Base-by-base conservation (phyloP, 2,888 invertebrate species). In the Archaeoteleia sp. region DNA sequence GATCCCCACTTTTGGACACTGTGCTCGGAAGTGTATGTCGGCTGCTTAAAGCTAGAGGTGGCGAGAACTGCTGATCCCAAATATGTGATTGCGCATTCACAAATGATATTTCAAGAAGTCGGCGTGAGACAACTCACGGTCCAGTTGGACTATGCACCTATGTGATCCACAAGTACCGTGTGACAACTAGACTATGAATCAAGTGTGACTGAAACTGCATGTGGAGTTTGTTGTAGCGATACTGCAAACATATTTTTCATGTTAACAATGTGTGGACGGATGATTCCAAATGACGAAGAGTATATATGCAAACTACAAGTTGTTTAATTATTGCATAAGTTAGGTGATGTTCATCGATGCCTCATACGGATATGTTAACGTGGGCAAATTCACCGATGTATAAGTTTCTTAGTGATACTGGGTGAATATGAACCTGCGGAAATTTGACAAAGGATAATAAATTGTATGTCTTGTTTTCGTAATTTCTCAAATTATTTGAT, bases 1-100 rank as follows among this genome's bases (percentile, higher is more conserved):
- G 97, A 98, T 78, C 97, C 97, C 1, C 98, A 98, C 84, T 98
- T 98, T 86, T 98, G 98, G 98, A 98, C 98, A 8, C 88, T 98
- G 67, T 97, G 97, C 85, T 96, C 95, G 82, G 96, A 97, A 76
- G 91, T 94, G 60, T 96, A 93, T 83, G 93, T 97, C 1, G 98
- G 98, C 71, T 95, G 95, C 72, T 87, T 98, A 49, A 98, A 98
- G 87, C 86, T 98, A 51, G 98, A 98, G 86, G 97, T 98, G n/a
- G 93, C 96, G 0, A 91, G 92, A 79, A 93, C 93, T 76, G 95
- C 96, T 6, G 98, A 98, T 86, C 92, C 95, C 0, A 92, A 95
- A 81, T 97, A 97, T 85, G 94, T 98, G 39, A 91, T 95, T 14
- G 94, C 94, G 68, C 96, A 96, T 81, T 93, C 97, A 14, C 95